Base-by-base conservation (phyloP, 2,797 vertebrate species). In the Nannoperca obscura region DNA sequence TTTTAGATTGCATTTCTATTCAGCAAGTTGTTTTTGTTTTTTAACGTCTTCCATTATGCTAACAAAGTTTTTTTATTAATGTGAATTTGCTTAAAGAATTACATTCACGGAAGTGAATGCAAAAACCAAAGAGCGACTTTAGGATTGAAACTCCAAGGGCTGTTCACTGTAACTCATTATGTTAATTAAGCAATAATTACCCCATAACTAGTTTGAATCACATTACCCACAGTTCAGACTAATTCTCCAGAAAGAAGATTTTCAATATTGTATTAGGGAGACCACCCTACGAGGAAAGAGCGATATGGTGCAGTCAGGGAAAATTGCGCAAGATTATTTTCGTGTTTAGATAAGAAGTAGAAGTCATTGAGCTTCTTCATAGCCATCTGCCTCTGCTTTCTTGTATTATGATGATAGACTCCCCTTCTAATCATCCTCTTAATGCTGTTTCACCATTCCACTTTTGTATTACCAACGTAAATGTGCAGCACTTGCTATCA, bases 371-470 rank as follows among this genome's bases (percentile, higher is more conserved):
- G 83, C 76, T 71, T 69, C 73, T 74, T 44, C 59, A 15, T 49
- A 78, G 76, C 86, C 87, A 84, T 88, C 88, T 85, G 86, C 64
- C 64, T 71, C 49, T 40, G 14, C 79, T 58, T 55, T 38, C 44
- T 57, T 58, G 1, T 32, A 36, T 76, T 53, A 69, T 9, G 53
- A 0, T 34, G 42, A 81, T 46, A 50, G 40, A 57, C 53, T 50
- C 50, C 17, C 36, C 3, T 24, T 12, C 55, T 24, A 59, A 24
- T 20, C 50, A 14, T 62, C 53, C 49, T 53, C 30, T 50, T 55
- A 42, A 34, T 50, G 27, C 57, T 32, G 17, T 72, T 62, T 70
- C 59, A 59, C 44, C 58, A 20, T 64, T 55, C 40, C 10, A 13
- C 46, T 22, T 2, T 70, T 60, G 19, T 42, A 14, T 72, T 57